Conservation (phyloP, 2,113 vertebrate genomes). For the Lepisosteus osseus region DNA sequence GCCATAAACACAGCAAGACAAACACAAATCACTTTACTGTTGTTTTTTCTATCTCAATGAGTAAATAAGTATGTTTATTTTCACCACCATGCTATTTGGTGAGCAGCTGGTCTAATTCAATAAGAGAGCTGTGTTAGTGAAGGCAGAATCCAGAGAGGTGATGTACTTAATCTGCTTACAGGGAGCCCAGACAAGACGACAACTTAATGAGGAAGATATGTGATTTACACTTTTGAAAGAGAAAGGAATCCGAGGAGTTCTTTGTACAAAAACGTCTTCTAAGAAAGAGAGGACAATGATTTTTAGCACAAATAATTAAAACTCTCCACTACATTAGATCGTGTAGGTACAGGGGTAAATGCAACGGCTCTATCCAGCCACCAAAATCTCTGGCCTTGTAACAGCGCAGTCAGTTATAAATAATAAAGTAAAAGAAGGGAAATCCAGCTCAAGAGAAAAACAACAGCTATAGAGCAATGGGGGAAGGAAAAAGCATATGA, state of each 20-base stretch:
- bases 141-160: constrained; percentile 21
- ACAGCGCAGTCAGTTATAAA: too few relatives aligned
- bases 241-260: constrained; percentile 21
- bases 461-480: background rate
- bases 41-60: background rate
- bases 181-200: constrained; percentile 30
- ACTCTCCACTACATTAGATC: too few relatives aligned
- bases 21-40: background rate
- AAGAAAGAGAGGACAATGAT: background rate
- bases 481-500: too few relatives aligned
- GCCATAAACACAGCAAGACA: background rate
- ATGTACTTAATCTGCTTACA: constrained; percentile 29
- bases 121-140: constrained; percentile 6
- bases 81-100: background rate
- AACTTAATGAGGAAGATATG: constrained; percentile 27
- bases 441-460: background rate
- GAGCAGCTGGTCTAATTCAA: constrained; percentile 16
- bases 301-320: too few relatives aligned
- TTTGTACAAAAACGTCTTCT: constrained; percentile 30
- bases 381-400: too few relatives aligned
- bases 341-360: too few relatives aligned
- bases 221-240: constrained; percentile 12
- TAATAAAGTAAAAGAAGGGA: too few relatives aligned
- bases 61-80: constrained; percentile 12
- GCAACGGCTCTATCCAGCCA: too few relatives aligned